Conservation (phyloP, 2,888 invertebrate genomes). For the Diplolepis rosae region DNA sequence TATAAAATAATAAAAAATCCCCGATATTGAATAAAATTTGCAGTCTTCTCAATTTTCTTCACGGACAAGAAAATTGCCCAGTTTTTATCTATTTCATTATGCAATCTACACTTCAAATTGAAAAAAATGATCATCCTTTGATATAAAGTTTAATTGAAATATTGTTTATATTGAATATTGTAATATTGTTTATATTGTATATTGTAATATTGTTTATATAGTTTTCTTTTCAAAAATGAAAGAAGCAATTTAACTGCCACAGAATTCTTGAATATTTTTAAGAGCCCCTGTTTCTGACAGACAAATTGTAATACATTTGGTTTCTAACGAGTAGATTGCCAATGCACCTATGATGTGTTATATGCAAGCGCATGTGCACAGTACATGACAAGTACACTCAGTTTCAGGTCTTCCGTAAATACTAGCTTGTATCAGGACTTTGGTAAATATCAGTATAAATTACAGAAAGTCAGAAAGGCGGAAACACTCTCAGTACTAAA, state of each 20-base stretch:
- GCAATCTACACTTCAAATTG: too few species aligned
- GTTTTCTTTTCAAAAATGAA: not conserved
- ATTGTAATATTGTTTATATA: too few species aligned
- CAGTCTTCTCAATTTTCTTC: too few species aligned
- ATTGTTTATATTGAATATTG: too few species aligned
- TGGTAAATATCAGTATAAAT: constrained; percentile 24
- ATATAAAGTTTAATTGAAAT: too few species aligned
- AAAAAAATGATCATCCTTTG: too few species aligned
- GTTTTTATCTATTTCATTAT: too few species aligned
- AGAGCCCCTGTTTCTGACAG: not conserved
- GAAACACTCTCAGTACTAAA: not conserved
- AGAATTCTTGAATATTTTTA: not conserved
- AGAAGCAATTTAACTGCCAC: not conserved
- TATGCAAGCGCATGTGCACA: constrained; percentile 14
- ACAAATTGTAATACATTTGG: not conserved
- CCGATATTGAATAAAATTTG: too few species aligned
- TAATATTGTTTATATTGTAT: too few species aligned
- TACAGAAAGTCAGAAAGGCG: not conserved
- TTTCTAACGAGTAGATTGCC: not conserved
- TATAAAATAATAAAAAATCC: too few species aligned
- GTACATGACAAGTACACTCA: constrained; percentile 25
- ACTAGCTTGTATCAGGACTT: constrained; percentile 20
- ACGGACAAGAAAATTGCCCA: too few species aligned
- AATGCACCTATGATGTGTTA: constrained; percentile 13
- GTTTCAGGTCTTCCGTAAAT: constrained; percentile 25